These are phyloP conservation scores for Mastomys coucha DNA, from an alignment of 2,113 vertebrate genomes.

Conservation along the genomic window DNA sequence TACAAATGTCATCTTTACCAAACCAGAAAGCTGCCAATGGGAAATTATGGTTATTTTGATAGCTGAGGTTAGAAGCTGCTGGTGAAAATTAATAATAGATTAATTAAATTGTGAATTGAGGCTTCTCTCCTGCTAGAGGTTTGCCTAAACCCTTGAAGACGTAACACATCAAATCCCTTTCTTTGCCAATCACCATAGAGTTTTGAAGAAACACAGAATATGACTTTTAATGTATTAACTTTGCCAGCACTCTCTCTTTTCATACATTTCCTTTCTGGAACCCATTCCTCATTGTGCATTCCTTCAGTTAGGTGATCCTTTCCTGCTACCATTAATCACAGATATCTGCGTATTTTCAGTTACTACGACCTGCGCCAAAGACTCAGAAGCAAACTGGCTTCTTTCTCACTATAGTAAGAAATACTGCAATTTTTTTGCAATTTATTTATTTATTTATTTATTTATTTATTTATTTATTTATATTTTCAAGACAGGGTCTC, in stretches of 20 bases:
- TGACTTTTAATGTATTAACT: background rate
- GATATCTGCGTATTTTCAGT: background rate
- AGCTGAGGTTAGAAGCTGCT: background rate
- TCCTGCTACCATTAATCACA: background rate
- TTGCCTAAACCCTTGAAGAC: background rate
- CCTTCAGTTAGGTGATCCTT: background rate
- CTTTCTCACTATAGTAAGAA: background rate
- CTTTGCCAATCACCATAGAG: background rate
- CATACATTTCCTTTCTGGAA: background rate
- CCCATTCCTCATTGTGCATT: background rate
- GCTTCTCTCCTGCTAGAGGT: background rate
- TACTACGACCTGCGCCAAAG: background rate
- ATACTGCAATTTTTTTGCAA: no score
- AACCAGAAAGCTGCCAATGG: background rate
- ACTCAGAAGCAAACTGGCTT: background rate
- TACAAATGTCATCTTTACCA: background rate
- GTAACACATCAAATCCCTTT: no score
- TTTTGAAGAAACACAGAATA: background rate
- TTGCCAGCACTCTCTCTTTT: background rate
- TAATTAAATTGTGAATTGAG: background rate
- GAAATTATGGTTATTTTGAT: background rate
- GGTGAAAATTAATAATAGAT: background rate
- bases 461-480: no score
- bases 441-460: no score
- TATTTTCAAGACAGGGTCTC: no score